A percentile compares a stretch with the other conserved stretches of the same genome.
phyloP scores from a whole-genome alignment of 2,797 vertebrate species.

The Coracias cyanogaster region DNA sequence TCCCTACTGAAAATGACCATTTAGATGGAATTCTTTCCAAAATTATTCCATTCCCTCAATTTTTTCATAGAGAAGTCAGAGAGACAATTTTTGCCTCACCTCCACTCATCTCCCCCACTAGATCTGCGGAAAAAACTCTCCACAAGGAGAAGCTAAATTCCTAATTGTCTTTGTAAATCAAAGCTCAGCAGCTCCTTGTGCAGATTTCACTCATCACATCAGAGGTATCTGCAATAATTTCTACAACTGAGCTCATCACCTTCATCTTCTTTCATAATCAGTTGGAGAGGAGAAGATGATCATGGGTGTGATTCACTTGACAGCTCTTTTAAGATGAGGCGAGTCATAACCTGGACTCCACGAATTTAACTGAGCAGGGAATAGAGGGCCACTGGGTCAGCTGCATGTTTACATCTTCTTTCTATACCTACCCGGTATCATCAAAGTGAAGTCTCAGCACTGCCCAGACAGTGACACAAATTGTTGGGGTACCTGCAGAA shows the following conservation, averaged over 20 bases:
- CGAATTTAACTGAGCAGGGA: background rate
- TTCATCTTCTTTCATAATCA: background rate
- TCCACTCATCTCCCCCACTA: accelerated
- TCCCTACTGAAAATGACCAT: background rate
- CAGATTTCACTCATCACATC: background rate
- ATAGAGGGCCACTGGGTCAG: background rate
- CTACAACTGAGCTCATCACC: background rate
- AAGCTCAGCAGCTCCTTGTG: background rate
- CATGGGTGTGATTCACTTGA: accelerated
- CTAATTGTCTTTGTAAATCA: background rate
- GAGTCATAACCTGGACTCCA: background rate
- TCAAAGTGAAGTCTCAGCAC: conserved; percentile 93
- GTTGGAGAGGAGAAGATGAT: background rate
- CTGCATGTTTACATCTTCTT: background rate
- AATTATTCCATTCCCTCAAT: background rate
- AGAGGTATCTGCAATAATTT: background rate
- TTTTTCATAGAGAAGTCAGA: background rate
- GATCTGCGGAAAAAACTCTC: background rate
- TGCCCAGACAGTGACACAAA: conserved; percentile 95
- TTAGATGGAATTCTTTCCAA: background rate
- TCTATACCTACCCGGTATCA: conserved; percentile 85
- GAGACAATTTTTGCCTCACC: too few species aligned
- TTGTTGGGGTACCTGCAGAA: conserved; percentile 90
- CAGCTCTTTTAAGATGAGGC: background rate
- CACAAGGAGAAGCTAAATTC: background rate